Evolutionary conservation across 2,888 invertebrate genomes (phyloP), one percentile per base, ranked within the genome.

Genomic region (Cantharis rufa): DNA sequence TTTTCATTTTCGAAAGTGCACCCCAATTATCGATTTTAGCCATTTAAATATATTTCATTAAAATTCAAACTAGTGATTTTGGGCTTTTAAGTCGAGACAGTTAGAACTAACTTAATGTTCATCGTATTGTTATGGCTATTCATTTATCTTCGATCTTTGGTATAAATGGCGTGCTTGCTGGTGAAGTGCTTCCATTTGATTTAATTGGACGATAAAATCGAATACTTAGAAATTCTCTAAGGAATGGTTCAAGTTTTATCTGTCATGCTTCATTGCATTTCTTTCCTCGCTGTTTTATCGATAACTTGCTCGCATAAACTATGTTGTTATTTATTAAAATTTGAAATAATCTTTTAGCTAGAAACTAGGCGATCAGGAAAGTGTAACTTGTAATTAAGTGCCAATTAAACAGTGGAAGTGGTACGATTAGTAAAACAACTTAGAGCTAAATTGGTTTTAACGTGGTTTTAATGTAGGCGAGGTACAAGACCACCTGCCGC

Each of bases 171-270:
- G 76, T 78, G 79, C 77, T 80, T 82, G 84, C 83, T 82, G 85
- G 82, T 81, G 85, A 84, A 84, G 84, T 84, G 85, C 83, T 84
- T 85, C 84, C 84, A 85, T 85, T 85, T 84, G 85, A 86, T 86
- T 84, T 86, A 86, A 86, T 86, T 86, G 86, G 86, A 82, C 82
- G 86, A 86, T 86, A 86, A 86, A 85, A 75, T 80, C 81, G 21
- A 66, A 66, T 66, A 66, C 64, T 66, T 66, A 78, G 81, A 81
- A 82, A 82, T 82, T 76, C 78, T 81, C 81, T 79, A 79, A 80
- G 80, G 81, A 83, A 78, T 79, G 78, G 69, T 71, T 71, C 28
- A 74, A 70, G 76, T 77, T 76, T 78, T 78, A 75, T 76, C 79
- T 75, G 79, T 79, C 75, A 76, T 72, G 75, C 75, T 27, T 71